phyloP scores from a whole-genome alignment of 2,888 invertebrate species.

The Cryptus armator region DNA sequence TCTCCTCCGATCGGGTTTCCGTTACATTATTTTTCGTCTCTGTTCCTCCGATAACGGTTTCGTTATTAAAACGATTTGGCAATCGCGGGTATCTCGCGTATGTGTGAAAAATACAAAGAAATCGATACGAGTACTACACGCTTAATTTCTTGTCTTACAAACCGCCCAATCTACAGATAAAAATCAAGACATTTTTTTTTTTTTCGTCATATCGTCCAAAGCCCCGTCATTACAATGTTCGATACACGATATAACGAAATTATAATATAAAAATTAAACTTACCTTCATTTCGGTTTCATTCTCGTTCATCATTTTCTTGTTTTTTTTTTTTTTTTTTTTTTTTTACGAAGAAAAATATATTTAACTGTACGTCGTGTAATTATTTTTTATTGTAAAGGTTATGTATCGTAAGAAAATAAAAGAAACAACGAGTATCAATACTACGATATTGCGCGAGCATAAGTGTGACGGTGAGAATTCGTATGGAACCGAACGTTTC shows the following conservation, averaged over 20 bases:
- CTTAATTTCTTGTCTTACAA: not conserved
- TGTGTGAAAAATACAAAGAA: not conserved
- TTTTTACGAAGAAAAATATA: not conserved
- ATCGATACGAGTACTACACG: not conserved
- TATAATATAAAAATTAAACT: not conserved
- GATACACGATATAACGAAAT: not conserved
- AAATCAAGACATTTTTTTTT: not conserved
- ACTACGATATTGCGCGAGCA: conserved; percentile 5
- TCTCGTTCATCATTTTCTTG: conserved; percentile 7
- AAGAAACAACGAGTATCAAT: not conserved
- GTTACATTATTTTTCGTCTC: not conserved
- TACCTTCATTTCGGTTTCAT: conserved; percentile 7
- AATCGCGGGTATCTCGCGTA: not conserved
- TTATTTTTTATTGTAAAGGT: not conserved
- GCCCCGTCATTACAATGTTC: not conserved
- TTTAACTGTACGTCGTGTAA: not conserved
- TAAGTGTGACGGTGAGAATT: not conserved
- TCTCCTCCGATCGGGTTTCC: too few species aligned
- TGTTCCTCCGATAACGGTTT: not conserved
- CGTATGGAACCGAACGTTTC: too few species aligned
- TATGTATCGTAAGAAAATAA: not conserved
- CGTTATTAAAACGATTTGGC: not conserved
- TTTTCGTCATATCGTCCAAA: not conserved
- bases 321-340: not conserved
- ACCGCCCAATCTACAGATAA: not conserved